These are phyloP conservation scores for Cherax quadricarinatus DNA, from an alignment of 1,140 invertebrate species.

Conservation along the genomic window DNA sequence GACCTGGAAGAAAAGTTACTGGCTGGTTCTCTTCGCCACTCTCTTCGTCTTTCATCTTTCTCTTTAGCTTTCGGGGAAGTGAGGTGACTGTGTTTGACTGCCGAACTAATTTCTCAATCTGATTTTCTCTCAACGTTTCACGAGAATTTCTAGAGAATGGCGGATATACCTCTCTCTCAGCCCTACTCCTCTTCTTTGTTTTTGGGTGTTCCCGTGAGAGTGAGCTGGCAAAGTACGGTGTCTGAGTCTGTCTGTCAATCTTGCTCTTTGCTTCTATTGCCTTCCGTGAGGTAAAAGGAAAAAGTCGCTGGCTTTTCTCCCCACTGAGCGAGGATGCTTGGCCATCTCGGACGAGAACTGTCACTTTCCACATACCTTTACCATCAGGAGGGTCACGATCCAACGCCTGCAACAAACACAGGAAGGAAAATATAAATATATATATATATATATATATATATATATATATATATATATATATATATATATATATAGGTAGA, in stretches of 20 bases:
- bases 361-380: background rate
- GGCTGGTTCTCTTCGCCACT: too few relatives aligned
- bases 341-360: constrained; percentile 26
- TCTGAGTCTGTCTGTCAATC: background rate
- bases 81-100: background rate
- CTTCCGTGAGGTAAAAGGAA: too few relatives aligned
- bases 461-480: background rate
- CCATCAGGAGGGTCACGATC: constrained; percentile 39
- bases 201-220: too few relatives aligned
- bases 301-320: too few relatives aligned
- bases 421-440: background rate
- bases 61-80: too few relatives aligned
- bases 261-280: background rate
- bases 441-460: background rate
- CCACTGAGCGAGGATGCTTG: background rate
- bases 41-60: too few relatives aligned
- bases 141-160: background rate
- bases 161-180: background rate
- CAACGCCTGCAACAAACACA: background rate
- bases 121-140: background rate
- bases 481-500: background rate
- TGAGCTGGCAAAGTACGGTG: background rate
- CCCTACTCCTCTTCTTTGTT: background rate
- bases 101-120: too few relatives aligned
- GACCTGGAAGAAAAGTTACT: background rate